Conservation (phyloP, 2,888 invertebrate species). For the Dugesia japonica region DNA sequence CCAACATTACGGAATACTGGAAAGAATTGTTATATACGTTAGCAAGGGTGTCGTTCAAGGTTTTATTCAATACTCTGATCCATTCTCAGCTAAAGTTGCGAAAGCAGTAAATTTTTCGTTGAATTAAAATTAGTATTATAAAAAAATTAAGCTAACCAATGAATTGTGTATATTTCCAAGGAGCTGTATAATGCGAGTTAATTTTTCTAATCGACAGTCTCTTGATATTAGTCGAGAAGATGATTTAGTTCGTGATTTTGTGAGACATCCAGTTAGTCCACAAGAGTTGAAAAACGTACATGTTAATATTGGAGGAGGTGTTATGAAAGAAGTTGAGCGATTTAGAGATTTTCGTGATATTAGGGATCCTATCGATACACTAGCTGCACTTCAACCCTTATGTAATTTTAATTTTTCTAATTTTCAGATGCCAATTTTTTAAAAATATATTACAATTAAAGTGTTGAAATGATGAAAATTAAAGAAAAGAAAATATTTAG, state of each 20-base stretch:
- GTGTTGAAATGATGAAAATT: too few relatives aligned
- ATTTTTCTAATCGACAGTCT: slow-evolving; percentile 8
- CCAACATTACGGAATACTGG: background rate
- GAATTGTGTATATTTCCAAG: slow-evolving; percentile 6
- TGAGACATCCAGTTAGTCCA: background rate
- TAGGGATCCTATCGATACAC: background rate
- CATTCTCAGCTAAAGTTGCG: background rate
- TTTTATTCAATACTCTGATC: background rate
- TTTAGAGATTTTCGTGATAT: too few relatives aligned
- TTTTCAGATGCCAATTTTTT: too few relatives aligned
- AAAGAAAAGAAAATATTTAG: too few relatives aligned
- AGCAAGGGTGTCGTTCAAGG: background rate
- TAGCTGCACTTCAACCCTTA: background rate
- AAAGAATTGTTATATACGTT: background rate
- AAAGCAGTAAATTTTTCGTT: background rate
- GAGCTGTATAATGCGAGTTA: background rate
- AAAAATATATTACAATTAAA: too few relatives aligned
- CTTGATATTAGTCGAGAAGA: background rate
- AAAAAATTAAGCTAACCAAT: background rate
- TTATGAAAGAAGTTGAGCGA: background rate
- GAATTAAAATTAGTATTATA: too few relatives aligned
- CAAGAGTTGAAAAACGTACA: background rate
- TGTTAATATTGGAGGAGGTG: background rate
- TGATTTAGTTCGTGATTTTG: background rate
- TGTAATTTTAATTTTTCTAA: background rate